Base-by-base conservation (phyloP, 2,797 vertebrate species). In the Syngnathus acus region DNA sequence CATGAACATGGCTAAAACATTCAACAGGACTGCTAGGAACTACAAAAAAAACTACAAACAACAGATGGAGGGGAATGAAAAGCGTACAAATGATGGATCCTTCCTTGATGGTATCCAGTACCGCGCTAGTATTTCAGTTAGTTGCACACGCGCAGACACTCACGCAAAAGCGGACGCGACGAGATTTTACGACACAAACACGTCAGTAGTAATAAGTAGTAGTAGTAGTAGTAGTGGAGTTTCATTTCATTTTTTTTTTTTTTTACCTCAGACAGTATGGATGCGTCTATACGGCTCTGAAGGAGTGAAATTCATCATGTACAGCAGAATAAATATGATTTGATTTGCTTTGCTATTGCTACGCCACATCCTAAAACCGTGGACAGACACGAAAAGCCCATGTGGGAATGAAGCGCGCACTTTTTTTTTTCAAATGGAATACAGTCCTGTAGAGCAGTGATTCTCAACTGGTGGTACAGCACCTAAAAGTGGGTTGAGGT, bases 1-100 rank as follows among this genome's bases (percentile, higher is more conserved):
- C 94, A 95, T 95, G 95, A 95, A 98, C 95, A 97, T 98, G 94
- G 94, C 92, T 93, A 97, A 98, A 98, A 98, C 95, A 98, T 98
- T 97, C 92, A 90, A 91, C 86, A 95, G 89, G 85, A 75, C 91
- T 93, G 93, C 92, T 93, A 88, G 3, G 21, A 54, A 51, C 19
- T 39, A 53, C 19, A 65, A 65, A 65, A 65, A 64, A 43, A 62
- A 23, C 3, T 11, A 50, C 23, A 64, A 48, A 65, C 89, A 86
- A 93, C 83, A 82, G 77, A 84, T 78, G 26, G 55, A 32, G 32
- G 55, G 55, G 11, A 17, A 37, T 57, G 55, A 88, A 89, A 82
- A 68, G 78, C 81, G 81, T 80, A 87, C 89, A 92, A 89, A 89
- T 85, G 86, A 51, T 51, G n/a, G 79, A 85, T 90, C 88, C 89